Evolutionary conservation across 2,113 vertebrate species (phyloP), one percentile per base, ranked within the genome.

Genomic region (Diglossa brunneiventris): DNA sequence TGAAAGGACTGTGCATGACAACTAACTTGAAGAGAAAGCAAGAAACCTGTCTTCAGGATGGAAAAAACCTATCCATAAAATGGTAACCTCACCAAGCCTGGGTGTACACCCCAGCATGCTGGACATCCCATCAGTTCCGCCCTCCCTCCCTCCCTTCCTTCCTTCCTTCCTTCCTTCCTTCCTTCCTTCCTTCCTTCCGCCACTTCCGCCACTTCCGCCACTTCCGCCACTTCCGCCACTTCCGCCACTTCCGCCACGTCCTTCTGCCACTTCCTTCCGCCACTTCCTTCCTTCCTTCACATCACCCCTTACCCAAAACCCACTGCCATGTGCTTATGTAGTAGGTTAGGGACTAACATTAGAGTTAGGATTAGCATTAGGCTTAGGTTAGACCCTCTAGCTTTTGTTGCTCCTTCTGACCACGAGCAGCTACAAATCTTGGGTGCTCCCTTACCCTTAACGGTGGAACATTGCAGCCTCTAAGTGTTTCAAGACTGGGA

Each of bases 91-190:
- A 62, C 27, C 47, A 72, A 63, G 27, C 26, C 33, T 62, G 67
- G 5, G 31, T 53, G 47, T 37, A 44, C 13, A 31, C 3, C 4
- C 20, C 37, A 35, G 37, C 5, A 30, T 24, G 37, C 26, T 62
- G 56, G 15, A 11, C 13, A 62, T 26, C 37, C 13, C 67, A 35
- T 52, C 46, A 30, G 27, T 10, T 70, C 14, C 12, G 1, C 20
- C 4, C 9, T 9, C 16, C 21, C 5, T 31, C 16, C 41, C 5
- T 62, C 20, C 13, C 27, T 63, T 15, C 24, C 7, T 35, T 6
- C 11, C 7, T 23, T 7, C 24, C 3, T 64, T 6, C 6, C 9
- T 3, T 21, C 8, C 6, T 19, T 31, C 8, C 2, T 20, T 7
- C 6, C 28, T 47, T 28, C 27, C 19, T 50, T 50, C 49, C 24